phyloP scores from a whole-genome alignment of 2,113 vertebrate genomes.

The zebrafish (Danio rerio) region GRCz12tu NC_133178.1:22670001-22670500 shows the following conservation, averaged over 20 bases:
- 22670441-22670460: constrained; percentile 50
- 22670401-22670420: neutral
- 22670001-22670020: neutral
- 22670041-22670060: too few species aligned
- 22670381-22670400: neutral
- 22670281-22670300: neutral
- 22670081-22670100: neutral
- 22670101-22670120: constrained; percentile 24
- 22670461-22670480: constrained; percentile 39
- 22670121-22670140: constrained; percentile 18
- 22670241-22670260: neutral
- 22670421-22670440: neutral
- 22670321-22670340: constrained; percentile 36
- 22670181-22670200: neutral
- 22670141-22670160: constrained; percentile 37
- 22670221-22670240: neutral
- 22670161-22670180: constrained; percentile 7
- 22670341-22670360: constrained; percentile 29
- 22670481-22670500: constrained; percentile 42
- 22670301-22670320: neutral
- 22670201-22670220: neutral
- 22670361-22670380: constrained; percentile 19
- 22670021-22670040: neutral
- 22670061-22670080: neutral
- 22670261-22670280: neutral